Conservation (phyloP, 2,113 vertebrate genomes). For the Bubo scandiacus region DNA sequence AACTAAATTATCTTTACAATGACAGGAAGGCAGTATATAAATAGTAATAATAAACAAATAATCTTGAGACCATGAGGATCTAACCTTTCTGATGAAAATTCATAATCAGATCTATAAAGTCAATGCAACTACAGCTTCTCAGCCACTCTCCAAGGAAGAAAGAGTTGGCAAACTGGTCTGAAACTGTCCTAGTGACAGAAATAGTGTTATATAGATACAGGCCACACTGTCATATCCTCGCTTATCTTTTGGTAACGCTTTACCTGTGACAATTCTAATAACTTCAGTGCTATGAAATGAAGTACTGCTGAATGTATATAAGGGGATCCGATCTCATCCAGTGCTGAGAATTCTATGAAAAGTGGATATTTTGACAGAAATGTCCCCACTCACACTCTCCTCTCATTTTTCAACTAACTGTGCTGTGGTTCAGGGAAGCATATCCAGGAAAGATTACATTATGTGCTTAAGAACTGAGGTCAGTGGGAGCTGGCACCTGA, state of each 20-base stretch:
- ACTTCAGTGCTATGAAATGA: background rate
- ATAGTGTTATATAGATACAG: background rate
- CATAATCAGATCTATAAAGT: background rate
- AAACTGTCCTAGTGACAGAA: background rate
- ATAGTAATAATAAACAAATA: background rate
- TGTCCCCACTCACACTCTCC: background rate
- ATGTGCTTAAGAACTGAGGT: background rate
- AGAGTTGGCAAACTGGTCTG: background rate
- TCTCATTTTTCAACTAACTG: background rate
- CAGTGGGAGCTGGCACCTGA: background rate
- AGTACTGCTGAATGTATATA: background rate
- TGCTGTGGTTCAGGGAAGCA: background rate
- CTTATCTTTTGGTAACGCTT: background rate
- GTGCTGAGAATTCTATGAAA: background rate
- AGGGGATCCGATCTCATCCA: background rate
- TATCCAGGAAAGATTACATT: background rate
- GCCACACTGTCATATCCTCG: background rate
- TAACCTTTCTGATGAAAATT: background rate
- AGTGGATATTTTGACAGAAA: background rate
- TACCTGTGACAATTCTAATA: background rate
- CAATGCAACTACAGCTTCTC: background rate
- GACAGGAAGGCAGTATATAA: background rate
- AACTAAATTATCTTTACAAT: background rate
- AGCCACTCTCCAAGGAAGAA: background rate
- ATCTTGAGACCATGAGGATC: background rate